Evolutionary conservation across 37 sponge, comb jelly and placozoan species (phyloP).

Genomic region (Sycon ciliatum): DNA sequence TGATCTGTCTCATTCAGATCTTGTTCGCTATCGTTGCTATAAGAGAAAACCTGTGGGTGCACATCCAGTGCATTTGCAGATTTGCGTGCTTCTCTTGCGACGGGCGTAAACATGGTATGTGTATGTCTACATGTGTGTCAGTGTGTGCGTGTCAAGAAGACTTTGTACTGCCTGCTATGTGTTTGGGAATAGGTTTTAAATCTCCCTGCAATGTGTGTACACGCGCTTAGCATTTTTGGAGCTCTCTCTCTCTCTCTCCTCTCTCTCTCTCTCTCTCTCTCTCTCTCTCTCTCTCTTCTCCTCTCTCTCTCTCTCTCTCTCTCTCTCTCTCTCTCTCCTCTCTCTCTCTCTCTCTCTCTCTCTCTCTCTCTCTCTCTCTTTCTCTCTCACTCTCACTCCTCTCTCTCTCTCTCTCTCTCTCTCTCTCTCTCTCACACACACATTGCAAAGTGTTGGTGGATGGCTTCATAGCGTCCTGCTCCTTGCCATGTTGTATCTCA

Average conservation of each 20-base stretch:
- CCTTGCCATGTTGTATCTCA: too few species aligned
- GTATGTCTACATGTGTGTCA: not conserved
- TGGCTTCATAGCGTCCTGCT: too few species aligned
- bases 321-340: slow-evolving; percentile 9
- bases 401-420: too few species aligned
- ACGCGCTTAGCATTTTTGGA: not conserved
- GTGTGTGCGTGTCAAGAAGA: not conserved
- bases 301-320: not conserved
- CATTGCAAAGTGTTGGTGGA: too few species aligned
- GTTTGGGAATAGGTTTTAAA: not conserved
- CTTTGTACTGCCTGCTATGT: too few species aligned
- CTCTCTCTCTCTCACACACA: too few species aligned
- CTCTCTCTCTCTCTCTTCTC: not conserved
- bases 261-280: not conserved
- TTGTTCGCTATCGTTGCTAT: too few species aligned
- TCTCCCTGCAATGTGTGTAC: not conserved
- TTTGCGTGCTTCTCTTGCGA: too few species aligned
- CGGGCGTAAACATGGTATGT: too few species aligned
- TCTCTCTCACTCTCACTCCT: slow-evolving; percentile 41
- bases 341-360: not conserved
- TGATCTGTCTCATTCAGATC: too few species aligned
- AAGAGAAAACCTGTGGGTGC: too few species aligned
- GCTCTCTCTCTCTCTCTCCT: not conserved
- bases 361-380: not conserved
- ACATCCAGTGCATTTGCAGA: too few species aligned